Base-by-base conservation (phyloP, 2,888 invertebrate genomes). In the Proisotoma minuta region DNA sequence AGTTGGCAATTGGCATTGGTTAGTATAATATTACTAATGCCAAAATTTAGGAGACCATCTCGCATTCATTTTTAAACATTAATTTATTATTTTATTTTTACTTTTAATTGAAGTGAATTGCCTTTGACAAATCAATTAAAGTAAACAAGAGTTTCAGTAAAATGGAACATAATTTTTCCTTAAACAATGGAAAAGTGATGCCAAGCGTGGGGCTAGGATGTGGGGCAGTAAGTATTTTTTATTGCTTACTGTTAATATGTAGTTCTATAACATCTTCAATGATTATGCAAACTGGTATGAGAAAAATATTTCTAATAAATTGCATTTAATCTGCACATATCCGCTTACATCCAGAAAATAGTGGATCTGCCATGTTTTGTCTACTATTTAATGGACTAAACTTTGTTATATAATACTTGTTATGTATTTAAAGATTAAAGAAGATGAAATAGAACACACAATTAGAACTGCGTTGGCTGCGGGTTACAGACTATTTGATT, bases 401-500 rank as follows among this genome's bases (percentile, higher is more conserved):
- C n/a, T n/a, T n/a, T n/a, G n/a, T n/a, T n/a, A n/a, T n/a, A n/a
- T n/a, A n/a, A n/a, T n/a, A n/a, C 22, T 18, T 8, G 2, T 23
- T 3, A 24, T 5, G 1, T 23, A 8, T 57, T 48, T 22, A 53
- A 3, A 61, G 61, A 57, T 65, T 18, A 59, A 59, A 49, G 24
- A 50, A 1, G 65, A 57, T 12, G 62, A 65, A 39, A 53, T 48
- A 1, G 62, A 57, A 18, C 8, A 10, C 1, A 62, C 50, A 34
- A 56, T 65, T 49, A 18, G 15, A 5, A 78, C 79, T 1, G 91
- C 91, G 0, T 77, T 91, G 49, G 84, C 84, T 69, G 84, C 84
- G 15, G 34, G 34, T 34, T 91, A 91, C 77, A 83, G 91, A 3
- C 90, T 89, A 75, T 87, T 92, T 67, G 91, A 92, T 77, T 84